Base-by-base conservation (phyloP, 2,888 invertebrate genomes). In the Eupsilia transversa region DNA sequence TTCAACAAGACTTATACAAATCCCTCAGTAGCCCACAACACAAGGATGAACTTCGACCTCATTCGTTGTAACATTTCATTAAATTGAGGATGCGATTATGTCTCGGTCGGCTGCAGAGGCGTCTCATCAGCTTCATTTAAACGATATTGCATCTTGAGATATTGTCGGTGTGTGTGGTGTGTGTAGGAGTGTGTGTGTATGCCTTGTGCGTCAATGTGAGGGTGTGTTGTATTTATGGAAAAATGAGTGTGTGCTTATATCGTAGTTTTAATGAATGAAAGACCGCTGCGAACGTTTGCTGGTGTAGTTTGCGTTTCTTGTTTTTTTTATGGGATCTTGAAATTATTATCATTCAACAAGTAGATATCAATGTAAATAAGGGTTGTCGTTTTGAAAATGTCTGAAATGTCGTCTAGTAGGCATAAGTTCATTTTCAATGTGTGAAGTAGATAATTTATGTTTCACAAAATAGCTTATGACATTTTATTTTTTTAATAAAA, bases 11-110 rank as follows among this genome's bases (percentile, higher is more conserved):
- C 38, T 20, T 61, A 56, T 12, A 65, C 35, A 46, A 56, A 69
- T 75, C 70, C 43, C 43, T 57, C 17, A n/a, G 12, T 30, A 23
- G 46, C n/a, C n/a, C 56, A 69, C 72, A 63, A 80, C 14, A 57
- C 38, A 27, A 65, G 70, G 14, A 71, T 33, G 81, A 43, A 67
- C 66, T 70, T 6, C 43, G 87, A 60, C 82, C 85, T 77, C 78
- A 74, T 76, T 86, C 43, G 12, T 56, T 68, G 70, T 57, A 68
- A 75, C 66, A 66, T 77, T 82, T 79, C 66, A 77, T 77, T 88
- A 79, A 74, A 80, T 81, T 77, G 87, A 86, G 86, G 86, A 86
- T 87, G 78, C 60, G 64, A 69, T 85, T 76, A 86, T 70, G 52
- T 74, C 33, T n/a, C 23, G 60, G 59, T 20, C 59, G 59, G 52